Percentiles rank a stretch among this genome's conserved stretches.
These are phyloP conservation scores for Tarsius wallacei DNA, from an alignment of 2,797 vertebrate species.

Conservation along the genomic window DNA sequence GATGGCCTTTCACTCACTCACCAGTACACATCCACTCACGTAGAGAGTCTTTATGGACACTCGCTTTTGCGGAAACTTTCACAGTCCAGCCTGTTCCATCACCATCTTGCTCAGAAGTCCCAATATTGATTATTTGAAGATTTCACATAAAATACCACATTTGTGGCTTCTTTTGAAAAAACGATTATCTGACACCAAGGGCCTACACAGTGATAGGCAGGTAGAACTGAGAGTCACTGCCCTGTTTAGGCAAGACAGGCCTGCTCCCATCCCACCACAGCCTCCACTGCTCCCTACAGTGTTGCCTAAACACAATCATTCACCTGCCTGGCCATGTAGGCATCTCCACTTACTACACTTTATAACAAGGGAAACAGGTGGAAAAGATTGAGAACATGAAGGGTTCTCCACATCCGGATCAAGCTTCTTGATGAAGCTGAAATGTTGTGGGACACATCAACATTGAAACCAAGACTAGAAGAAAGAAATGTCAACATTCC, in stretches of 20 bases:
- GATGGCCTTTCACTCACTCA: too few species aligned
- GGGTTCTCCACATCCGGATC: background rate
- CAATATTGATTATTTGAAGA: background rate
- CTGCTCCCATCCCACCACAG: background rate
- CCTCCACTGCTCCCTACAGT: background rate
- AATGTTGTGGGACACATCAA: background rate
- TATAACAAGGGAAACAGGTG: background rate
- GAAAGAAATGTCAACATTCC: background rate
- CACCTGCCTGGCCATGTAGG: background rate
- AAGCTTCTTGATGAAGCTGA: background rate
- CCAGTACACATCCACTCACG: too few species aligned
- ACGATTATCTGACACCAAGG: background rate
- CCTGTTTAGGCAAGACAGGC: background rate
- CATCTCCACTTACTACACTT: background rate
- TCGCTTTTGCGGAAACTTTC: too few species aligned
- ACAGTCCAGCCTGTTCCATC: too few species aligned
- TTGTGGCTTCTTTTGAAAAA: constrained; percentile 3
- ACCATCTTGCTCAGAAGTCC: too few species aligned
- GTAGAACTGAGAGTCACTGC: background rate
- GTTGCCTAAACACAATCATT: background rate
- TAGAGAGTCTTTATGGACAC: too few species aligned
- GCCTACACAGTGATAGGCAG: background rate
- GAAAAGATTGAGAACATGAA: background rate
- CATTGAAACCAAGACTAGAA: background rate
- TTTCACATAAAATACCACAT: background rate